Conservation (phyloP, 1,140 invertebrate species). For the Drosophila ananassae region DNA sequence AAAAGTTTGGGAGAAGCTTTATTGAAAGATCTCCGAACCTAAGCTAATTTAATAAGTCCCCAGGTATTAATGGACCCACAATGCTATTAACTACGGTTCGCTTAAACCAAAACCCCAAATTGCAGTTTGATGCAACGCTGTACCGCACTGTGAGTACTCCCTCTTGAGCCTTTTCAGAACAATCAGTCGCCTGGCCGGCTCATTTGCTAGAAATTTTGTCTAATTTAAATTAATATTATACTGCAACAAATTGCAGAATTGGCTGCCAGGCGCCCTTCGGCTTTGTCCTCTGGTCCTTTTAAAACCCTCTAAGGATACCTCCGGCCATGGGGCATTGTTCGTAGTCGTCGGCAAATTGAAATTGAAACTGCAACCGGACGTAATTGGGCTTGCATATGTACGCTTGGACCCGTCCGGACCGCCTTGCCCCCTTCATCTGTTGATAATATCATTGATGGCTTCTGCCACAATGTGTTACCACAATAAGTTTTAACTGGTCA, state of each 20-base stretch:
- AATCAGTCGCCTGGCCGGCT: conserved; percentile 1
- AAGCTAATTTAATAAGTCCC: conserved; percentile 9
- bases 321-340: conserved; percentile 38
- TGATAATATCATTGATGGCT: conserved; percentile 81
- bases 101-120: conserved; percentile 28
- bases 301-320: conserved; percentile 7
- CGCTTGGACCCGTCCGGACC: conserved; percentile 24
- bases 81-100: conserved; percentile 12
- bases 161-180: conserved; percentile 11
- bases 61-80: conserved; percentile 21
- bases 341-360: conserved; percentile 68
- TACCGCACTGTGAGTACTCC: neutral
- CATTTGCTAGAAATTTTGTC: conserved; percentile 38
- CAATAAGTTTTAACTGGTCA: conserved; percentile 73
- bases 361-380: conserved; percentile 82
- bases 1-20: neutral
- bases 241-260: conserved; percentile 48
- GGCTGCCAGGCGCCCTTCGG: conserved; percentile 43
- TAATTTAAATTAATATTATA: conserved; percentile 83
- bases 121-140: conserved; percentile 30
- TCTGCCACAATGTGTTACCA: conserved; percentile 77
- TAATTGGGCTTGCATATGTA: conserved; percentile 79
- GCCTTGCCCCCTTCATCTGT: conserved; percentile 13
- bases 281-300: conserved; percentile 42
- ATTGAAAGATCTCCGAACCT: conserved; percentile 13